Evolutionary conservation across 2,888 invertebrate species (phyloP), one percentile per base, ranked within the genome.

Genomic region (Harpalus rufipes): DNA sequence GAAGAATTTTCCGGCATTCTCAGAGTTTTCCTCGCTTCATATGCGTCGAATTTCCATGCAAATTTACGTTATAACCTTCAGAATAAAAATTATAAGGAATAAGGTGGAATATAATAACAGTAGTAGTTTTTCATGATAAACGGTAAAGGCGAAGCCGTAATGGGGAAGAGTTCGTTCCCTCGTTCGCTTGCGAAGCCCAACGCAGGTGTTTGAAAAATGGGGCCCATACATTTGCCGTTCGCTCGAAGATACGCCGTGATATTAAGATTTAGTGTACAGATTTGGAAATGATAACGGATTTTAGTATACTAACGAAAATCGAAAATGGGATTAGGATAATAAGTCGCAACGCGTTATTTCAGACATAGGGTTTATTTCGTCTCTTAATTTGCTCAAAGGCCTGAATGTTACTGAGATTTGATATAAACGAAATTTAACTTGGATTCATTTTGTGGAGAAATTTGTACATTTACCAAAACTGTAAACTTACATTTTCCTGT

Each of bases 121-220:
- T 51, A 51, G 81, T 44, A 39, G 81, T 81, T 65, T 81, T 81
- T 81, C 81, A 81, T 81, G 68, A 81, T 81, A 81, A 81, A 81
- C 81, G 81, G 44, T 81, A 68, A 81, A 81, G 65, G 81, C 65
- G 44, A 51, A 65, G 63, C 65, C 58, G 78, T 58, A 78, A 58
- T 58, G 58, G 58, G 56, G 58, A 78, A 14, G 78, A 63, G 65
- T 65, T 65, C 65, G 81, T 65, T 39, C 14, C 41, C 16, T 51
- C 56, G 51, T 74, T 74, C 51, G 74, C 56, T 78, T 16, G 78
- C 58, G 56, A 72, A 68, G 82, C 21, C 56, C 68, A 32, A 72
- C 72, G 65, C 82, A 82, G 82, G 82, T 82, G 82, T 72, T 82
- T 82, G 82, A 82, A 72, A 82, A 82, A 82, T 82, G 82, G 18